phyloP scores from a whole-genome alignment of 2,113 vertebrate species.

The Haemorhous mexicanus region DNA sequence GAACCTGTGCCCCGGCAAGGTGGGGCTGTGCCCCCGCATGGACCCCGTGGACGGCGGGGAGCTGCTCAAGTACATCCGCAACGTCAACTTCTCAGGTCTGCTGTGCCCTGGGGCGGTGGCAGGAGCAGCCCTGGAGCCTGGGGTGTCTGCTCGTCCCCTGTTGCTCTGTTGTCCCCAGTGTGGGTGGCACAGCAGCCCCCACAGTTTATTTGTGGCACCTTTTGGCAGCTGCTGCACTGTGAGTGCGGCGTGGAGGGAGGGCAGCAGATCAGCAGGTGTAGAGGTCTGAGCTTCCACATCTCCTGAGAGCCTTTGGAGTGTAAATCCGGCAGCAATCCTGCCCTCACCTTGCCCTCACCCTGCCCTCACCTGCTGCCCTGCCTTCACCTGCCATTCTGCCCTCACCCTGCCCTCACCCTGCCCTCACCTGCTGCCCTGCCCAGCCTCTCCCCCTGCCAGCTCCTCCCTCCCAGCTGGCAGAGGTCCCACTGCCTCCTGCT shows the following conservation, averaged over 20 bases:
- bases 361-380: not conserved
- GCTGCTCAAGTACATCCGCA: constrained; percentile 93
- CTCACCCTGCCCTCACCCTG: not conserved
- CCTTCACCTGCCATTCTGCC: not conserved
- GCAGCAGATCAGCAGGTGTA: not conserved
- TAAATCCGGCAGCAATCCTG: accelerated
- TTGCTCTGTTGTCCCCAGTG: accelerated
- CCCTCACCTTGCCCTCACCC: not conserved
- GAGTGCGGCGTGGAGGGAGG: not conserved
- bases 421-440: not conserved
- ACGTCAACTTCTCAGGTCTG: constrained; percentile 93
- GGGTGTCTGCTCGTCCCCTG: not conserved
- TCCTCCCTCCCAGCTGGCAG: not conserved
- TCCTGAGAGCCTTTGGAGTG: not conserved
- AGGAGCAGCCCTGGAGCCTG: accelerated
- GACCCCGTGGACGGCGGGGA: constrained; percentile 86
- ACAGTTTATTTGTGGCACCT: accelerated
- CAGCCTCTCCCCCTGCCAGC: not conserved
- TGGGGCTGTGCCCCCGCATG: constrained; percentile 90
- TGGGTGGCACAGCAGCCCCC: not conserved
- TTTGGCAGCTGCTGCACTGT: accelerated
- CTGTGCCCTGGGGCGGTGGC: accelerated
- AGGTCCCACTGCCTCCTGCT: not conserved
- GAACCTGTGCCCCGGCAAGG: constrained; percentile 86
- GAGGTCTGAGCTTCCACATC: not conserved